These are phyloP conservation scores for Sebastiscus albofasciatus DNA, from an alignment of 2,797 vertebrate species.

Conservation along the genomic window DNA sequence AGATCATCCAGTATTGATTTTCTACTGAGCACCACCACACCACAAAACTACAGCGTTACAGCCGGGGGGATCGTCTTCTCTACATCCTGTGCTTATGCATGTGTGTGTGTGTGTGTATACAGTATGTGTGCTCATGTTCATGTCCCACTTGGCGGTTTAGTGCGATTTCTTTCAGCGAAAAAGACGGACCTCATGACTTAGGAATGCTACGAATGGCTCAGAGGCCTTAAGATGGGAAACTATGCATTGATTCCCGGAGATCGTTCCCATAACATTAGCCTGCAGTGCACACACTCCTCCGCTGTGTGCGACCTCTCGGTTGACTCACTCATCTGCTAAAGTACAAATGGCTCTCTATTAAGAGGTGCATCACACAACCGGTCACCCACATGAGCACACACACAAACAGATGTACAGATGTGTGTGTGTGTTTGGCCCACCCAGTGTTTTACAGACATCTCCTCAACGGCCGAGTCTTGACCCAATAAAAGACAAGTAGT, in stretches of 20 bases:
- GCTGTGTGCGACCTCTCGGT: constrained; percentile 34
- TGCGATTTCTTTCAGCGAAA: constrained; percentile 32
- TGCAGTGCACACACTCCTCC: constrained; percentile 21
- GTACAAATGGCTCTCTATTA: constrained; percentile 19
- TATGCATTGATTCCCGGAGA: constrained; percentile 65
- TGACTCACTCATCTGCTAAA: constrained; percentile 43
- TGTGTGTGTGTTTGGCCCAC: constrained; percentile 6
- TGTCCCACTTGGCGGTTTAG: constrained; percentile 50
- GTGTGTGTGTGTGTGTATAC: background rate
- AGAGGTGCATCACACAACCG: constrained; percentile 31
- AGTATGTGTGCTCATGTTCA: constrained; percentile 12
- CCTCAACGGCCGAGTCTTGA: constrained; percentile 13
- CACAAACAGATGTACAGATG: constrained; percentile 5
- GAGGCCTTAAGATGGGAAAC: constrained; percentile 73
- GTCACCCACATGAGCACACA: background rate
- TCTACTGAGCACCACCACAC: constrained; percentile 39
- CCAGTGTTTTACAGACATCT: constrained; percentile 30
- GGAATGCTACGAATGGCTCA: constrained; percentile 72
- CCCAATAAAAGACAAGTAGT: constrained; percentile 34
- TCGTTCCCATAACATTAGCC: constrained; percentile 54
- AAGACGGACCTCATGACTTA: constrained; percentile 70
- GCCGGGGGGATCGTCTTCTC: constrained; percentile 34
- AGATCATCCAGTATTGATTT: constrained; percentile 76
- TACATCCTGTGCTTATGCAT: constrained; percentile 30
- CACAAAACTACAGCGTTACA: constrained; percentile 33